Evolutionary conservation across 2,888 invertebrate species (phyloP).

Genomic region (Smittia aterrima): DNA sequence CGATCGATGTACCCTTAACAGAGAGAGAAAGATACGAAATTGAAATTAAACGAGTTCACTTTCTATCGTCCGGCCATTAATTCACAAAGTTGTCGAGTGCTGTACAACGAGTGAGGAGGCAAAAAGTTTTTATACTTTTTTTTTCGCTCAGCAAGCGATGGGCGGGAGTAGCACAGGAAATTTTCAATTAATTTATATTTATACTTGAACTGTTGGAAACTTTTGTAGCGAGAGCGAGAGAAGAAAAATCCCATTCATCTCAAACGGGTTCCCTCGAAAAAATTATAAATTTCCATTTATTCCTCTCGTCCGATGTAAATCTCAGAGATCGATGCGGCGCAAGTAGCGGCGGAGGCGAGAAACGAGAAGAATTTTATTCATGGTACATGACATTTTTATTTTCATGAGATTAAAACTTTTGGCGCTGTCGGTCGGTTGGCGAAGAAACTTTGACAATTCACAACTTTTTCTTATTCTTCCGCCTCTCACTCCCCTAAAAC

Average conservation of each 20-base stretch:
- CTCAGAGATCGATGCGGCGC: background rate
- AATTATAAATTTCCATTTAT: background rate
- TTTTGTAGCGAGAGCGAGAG: background rate
- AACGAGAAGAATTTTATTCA: conserved; percentile 28
- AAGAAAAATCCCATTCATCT: background rate
- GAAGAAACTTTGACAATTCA: conserved; percentile 7
- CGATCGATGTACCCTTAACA: conserved; percentile 66
- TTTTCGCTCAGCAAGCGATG: background rate
- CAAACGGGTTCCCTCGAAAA: background rate
- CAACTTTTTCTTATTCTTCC: background rate
- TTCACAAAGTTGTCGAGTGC: background rate
- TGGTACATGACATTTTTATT: conserved; percentile 38
- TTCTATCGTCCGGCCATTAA: background rate
- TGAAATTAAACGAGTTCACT: conserved; percentile 5
- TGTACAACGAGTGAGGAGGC: no score
- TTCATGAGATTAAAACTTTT: conserved; percentile 39
- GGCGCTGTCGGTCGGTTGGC: background rate
- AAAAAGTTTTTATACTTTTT: background rate
- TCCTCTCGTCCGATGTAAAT: conserved; percentile 2
- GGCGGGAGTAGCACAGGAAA: background rate
- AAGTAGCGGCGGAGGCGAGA: background rate
- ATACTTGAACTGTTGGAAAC: background rate
- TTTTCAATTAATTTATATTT: conserved; percentile 23
- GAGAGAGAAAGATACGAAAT: background rate
- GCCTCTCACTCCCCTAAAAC: background rate